Evolutionary conservation across 2,797 vertebrate species (phyloP), one percentile per base, ranked within the genome.

Genomic region (Pipistrellus nathusii): DNA sequence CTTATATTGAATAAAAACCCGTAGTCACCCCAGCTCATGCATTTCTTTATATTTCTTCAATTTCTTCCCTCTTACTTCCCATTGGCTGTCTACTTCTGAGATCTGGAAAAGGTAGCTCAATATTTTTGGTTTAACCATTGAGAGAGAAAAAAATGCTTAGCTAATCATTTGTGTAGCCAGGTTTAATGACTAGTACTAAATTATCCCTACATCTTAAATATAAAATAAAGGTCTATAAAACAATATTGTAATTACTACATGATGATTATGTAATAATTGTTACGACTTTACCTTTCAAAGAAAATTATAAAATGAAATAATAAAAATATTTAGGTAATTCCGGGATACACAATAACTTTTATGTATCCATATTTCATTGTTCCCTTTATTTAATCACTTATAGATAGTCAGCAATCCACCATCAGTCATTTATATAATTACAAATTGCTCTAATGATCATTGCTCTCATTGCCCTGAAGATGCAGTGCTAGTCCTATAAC

Each of bases 251-350:
- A 59, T 87, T 87, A 69, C 72, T 69, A 51, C 23, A 32, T 76
- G 18, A 51, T 80, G 25, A 35, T 44, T 59, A 11, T 76, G 25
- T 85, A 20, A 55, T 32, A 68, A 64, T 64, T n/a, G 15, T 72
- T 72, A 38, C 89, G 48, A 90, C 14, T 94, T 92, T 89, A 57
- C 14, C 38, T 84, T 62, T 94, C 9, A 38, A 90, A 85, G 51
- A 30, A 73, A 92, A 30, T 73, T 88, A 23, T 18, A 85, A 66
- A 64, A 5, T 62, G 27, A 84, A 84, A 64, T 32, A 91, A 21
- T 88, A 59, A 62, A 57, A 18, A 77, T 69, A 27, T 48, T 77
- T 78, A 82, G 35, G 18, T 77, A 53, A 64, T 94, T 78, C 32
- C 1, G 1, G 21, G 25, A 57, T 57, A 82, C 18, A 77, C 21